Evolutionary conservation across 1,140 invertebrate species (phyloP), one percentile per base, ranked within the genome.

Genomic region (Streblospio benedicti): DNA sequence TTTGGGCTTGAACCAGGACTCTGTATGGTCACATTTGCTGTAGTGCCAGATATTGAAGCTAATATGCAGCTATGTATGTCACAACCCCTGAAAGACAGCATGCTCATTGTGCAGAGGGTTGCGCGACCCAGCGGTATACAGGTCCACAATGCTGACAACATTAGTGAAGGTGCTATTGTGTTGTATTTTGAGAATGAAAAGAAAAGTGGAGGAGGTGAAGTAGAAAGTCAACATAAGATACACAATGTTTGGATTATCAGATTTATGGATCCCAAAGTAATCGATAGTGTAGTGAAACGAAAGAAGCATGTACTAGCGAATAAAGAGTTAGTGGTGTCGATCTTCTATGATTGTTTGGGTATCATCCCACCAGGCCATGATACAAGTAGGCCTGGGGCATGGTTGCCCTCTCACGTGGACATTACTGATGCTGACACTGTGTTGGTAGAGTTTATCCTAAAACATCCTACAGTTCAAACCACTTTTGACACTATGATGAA

Each of bases 121-220:
- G 23, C 9, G 16, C 9, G 30, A 28, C 9, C 45, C 9, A 9
- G 2, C 25, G 14, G 4, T 9, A 47, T 47, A 23, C 45, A 47
- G 45, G 45, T 47, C 23, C 45, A 47, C 45, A 47, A 47, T 2
- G 30, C 30, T 47, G 45, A 28, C 14, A 14, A 47, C 2, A 12
- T 47, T 14, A 18, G 9, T 16, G 45, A 47, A 28, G n/a, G 2
- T 23, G 30, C 30, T 12, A 23, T 47, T 28, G 12, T 2, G 4
- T n/a, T 47, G 45, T 47, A 47, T 28, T 47, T 47, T 47, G 45
- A 47, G 45, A 47, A n/a, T 28, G 30, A 47, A 14, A 23, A 28
- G 9, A 47, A 12, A 27, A 28, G 45, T 27, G 45, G 45, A 27
- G 45, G 45, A 27, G 45, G 5, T 18, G 45, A 47, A 47, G 45